Evolutionary conservation across 2,113 vertebrate species (phyloP).

Genomic region (Apteryx owenii): DNA sequence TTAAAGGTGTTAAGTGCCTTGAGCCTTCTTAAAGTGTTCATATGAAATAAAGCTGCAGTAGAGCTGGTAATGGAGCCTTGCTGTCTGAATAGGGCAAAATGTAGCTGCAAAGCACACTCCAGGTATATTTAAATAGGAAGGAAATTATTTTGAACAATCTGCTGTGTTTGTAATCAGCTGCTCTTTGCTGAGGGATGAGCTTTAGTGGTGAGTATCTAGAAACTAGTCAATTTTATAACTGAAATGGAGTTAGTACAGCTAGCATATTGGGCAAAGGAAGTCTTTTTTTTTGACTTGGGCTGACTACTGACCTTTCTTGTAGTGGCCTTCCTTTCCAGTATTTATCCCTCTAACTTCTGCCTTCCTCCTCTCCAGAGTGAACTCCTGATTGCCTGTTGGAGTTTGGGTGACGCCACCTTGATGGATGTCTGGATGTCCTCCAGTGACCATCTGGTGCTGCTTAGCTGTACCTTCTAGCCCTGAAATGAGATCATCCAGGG

Average conservation of each 20-base stretch:
- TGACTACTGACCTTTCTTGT: not conserved
- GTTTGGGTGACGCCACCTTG: conserved; percentile 24
- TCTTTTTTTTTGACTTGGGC: not conserved
- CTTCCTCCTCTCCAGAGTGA: not conserved
- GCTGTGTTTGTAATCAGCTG: not conserved
- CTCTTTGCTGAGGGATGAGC: not conserved
- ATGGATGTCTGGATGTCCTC: not conserved
- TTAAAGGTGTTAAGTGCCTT: not conserved
- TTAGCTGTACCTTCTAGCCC: not conserved
- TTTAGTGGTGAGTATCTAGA: not conserved
- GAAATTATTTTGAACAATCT: not conserved
- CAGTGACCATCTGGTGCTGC: conserved; percentile 34
- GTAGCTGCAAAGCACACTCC: not conserved
- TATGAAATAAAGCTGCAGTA: not conserved
- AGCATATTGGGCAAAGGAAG: not conserved
- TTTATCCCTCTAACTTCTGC: not conserved
- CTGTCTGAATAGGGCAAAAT: not conserved
- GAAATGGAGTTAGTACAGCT: not conserved
- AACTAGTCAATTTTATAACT: not conserved
- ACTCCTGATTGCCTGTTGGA: not conserved
- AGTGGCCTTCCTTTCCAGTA: not conserved
- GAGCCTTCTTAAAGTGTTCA: not conserved
- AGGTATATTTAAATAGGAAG: not conserved
- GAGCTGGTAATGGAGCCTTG: not conserved
- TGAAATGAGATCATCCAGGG: not conserved